Percentiles rank a stretch among this genome's conserved stretches.
Evolutionary conservation across 1,140 invertebrate species (phyloP).

Genomic region (Aphis craccivora): DNA sequence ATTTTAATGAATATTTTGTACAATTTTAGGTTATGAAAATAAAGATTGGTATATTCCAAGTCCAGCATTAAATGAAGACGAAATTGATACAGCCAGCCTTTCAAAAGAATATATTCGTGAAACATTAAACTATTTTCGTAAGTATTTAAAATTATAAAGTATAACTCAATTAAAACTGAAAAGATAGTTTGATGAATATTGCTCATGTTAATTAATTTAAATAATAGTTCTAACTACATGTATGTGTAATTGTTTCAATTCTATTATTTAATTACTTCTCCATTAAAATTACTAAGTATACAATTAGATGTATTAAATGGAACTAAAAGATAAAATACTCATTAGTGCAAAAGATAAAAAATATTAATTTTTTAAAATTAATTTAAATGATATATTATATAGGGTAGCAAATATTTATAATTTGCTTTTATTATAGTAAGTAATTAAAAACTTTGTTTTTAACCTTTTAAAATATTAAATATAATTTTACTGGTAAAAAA

Average conservation of each 20-base stretch:
- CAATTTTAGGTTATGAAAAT: slow-evolving; percentile 86
- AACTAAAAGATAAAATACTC: background rate
- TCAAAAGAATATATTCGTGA: slow-evolving; percentile 94
- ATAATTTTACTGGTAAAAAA: too few relatives aligned
- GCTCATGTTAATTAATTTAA: background rate
- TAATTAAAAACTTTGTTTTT: too few relatives aligned
- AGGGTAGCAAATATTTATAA: background rate
- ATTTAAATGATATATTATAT: background rate
- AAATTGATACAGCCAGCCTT: slow-evolving; percentile 82
- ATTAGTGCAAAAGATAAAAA: background rate
- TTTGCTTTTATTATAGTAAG: too few relatives aligned
- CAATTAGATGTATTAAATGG: background rate
- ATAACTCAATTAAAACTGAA: background rate
- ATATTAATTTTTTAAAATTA: background rate
- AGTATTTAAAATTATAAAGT: slow-evolving; percentile 68
- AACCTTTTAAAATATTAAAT: too few relatives aligned
- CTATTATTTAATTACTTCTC: background rate
- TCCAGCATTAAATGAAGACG: slow-evolving; percentile 77
- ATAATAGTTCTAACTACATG: background rate
- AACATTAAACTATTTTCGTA: slow-evolving; percentile 96
- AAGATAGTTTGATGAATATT: background rate
- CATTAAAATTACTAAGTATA: background rate
- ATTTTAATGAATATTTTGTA: slow-evolving; percentile 51
- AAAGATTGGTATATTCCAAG: slow-evolving; percentile 92
- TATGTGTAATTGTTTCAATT: background rate